Evolutionary conservation across 2,797 vertebrate genomes (phyloP).

Genomic region (Lithobates pipiens): DNA sequence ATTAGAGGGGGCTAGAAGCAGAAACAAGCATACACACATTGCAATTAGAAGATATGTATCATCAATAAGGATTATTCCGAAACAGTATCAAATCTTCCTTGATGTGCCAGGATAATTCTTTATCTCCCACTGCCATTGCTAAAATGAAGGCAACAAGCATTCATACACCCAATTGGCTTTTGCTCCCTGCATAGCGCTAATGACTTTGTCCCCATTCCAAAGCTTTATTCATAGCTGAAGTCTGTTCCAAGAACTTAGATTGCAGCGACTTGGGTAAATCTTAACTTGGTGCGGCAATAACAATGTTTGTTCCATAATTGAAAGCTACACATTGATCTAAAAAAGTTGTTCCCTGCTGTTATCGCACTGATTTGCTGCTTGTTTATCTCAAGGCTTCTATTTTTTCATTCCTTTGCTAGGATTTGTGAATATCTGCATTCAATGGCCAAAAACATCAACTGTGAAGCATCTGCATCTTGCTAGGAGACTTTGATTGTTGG

Average conservation of each 20-base stretch:
- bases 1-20: not conserved
- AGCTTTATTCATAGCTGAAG: constrained; percentile 7
- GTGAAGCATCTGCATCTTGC: constrained; percentile 10
- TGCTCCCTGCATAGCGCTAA: not conserved
- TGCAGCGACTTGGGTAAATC: constrained; percentile 10
- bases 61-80: not conserved
- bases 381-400: constrained; percentile 1
- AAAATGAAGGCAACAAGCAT: constrained; percentile 8
- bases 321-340: constrained; percentile 33
- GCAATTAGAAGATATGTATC: not conserved
- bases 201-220: constrained; percentile 13
- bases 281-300: constrained; percentile 37
- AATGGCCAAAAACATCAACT: not conserved
- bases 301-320: constrained; percentile 34
- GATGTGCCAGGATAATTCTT: constrained; percentile 4
- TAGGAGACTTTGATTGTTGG: constrained; percentile 1
- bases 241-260: constrained; percentile 27
- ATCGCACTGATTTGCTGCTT: constrained; percentile 19
- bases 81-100: not conserved
- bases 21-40: not conserved
- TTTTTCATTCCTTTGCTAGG: constrained; percentile 8
- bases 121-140: constrained; percentile 6
- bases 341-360: constrained; percentile 21
- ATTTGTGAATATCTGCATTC: constrained; percentile 18
- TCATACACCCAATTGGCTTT: not conserved